Evolutionary conservation across 2,113 vertebrate species (phyloP).

Genomic region (Ctenomys sociabilis): DNA sequence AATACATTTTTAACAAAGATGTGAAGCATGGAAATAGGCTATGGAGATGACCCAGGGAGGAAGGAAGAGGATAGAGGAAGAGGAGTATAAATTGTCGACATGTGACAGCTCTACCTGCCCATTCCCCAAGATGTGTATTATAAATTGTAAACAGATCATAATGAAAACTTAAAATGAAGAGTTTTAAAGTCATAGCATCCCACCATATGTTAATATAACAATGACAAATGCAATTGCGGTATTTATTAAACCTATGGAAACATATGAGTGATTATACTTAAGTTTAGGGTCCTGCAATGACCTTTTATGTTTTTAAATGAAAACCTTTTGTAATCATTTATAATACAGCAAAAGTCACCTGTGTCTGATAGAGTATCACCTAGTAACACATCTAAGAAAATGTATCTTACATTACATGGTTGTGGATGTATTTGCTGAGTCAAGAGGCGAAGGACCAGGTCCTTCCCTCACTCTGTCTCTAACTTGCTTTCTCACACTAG

Average conservation of each 20-base stretch:
- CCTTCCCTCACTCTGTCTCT: neutral
- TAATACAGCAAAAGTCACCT: neutral
- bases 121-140: neutral
- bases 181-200: neutral
- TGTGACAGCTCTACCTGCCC: neutral
- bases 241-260: conserved; percentile 24
- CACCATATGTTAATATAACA: conserved; percentile 14
- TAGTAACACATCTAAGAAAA: neutral
- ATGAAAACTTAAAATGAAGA: neutral
- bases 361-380: neutral
- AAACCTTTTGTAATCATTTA: conserved; percentile 2
- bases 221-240: neutral
- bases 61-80: neutral
- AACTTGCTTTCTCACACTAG: neutral
- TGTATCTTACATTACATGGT: neutral
- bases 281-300: neutral
- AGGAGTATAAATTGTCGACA: neutral
- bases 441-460: neutral
- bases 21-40: neutral
- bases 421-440: neutral
- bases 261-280: neutral
- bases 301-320: conserved; percentile 28
- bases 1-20: neutral
- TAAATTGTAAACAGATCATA: neutral
- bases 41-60: neutral